Base-by-base conservation (phyloP, 2,888 invertebrate genomes). In the Calameuta filiformis region DNA sequence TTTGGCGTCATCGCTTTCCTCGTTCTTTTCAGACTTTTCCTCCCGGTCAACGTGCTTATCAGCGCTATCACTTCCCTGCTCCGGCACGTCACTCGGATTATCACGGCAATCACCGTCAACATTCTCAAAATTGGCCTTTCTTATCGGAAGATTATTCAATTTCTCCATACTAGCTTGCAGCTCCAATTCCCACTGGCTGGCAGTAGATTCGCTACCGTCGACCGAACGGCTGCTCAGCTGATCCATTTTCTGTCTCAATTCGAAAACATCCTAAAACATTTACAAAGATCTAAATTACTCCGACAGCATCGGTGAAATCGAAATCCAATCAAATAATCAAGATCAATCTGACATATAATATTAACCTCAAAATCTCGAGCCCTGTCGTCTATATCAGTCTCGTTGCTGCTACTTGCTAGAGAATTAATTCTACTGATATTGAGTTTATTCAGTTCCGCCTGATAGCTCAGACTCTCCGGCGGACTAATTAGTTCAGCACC, bases 161-260 rank as follows among this genome's bases (percentile, higher is more conserved):
- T 96, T 96, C 86, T 96, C 94, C n/a, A 96, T 95, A 0, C 96
- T 96, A 75, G 94, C 95, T 89, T 95, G 96, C 11, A 96, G 90
- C 87, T 96, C 96, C 56, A 94, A 92, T 80, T 96, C 96, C 96
- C 96, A 96, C 1, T 95, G 95, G 4, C 94, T 95, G 81, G 94
- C 94, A 0, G 94, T 94, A 75, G 93, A 92, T 83, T 95, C 95
- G 76, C 94, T 94, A 33, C 95, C 95, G 87, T 96, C 96, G 30
- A 95, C 95, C 0, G 96, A 96, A 81, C 96, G 94, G 4, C 95
- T 93, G 0, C 95, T 95, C 35, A 96, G 92, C 86, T 96, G 95
- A 89, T 95, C 94, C 0, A 96, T 95, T 80, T 95, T 94, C 90
- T 94, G 93, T 81, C 95, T 93, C 12, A 96, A 91, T 84, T 95